Evolutionary conservation across 2,113 vertebrate genomes (phyloP), one percentile per base, ranked within the genome.

Genomic region (Chascanopsetta lugubris): DNA sequence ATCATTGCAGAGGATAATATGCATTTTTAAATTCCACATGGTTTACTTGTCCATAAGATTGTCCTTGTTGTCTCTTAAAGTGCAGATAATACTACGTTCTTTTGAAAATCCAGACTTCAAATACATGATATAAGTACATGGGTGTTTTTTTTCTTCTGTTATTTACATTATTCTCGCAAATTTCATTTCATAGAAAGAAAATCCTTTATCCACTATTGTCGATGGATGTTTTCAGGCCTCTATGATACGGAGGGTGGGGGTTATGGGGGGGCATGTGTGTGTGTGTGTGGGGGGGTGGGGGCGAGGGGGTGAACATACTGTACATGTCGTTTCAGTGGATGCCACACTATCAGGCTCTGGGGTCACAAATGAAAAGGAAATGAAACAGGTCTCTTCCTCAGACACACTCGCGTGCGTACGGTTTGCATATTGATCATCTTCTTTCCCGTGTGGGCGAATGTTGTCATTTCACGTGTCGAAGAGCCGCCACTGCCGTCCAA

Each of bases 41-140:
- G 69, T 72, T 75, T 36, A 72, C 72, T 17, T 40, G 47, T 84
- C 76, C 85, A 83, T 61, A 88, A n/a, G 91, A 92, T 91, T 92
- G 88, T 92, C 89, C 85, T 79, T 83, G 83, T 89, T 82, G 79
- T 76, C 78, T 88, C 65, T 77, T 93, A 93, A 93, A 93, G 90
- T 93, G 91, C 91, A 91, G 88, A 82, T 87, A 85, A 85, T 85
- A 87, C 85, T 86, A 87, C 68, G 54, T 38, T 5, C 71, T 78
- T 61, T n/a, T n/a, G n/a, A 82, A 63, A 86, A 87, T 90, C 73
- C 89, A 87, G 65, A 87, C 72, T 77, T 84, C 75, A 85, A 84
- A 87, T 72, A 88, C 77, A 85, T 72, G 73, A 84, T 87, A 82
- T 77, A 88, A n/a, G 83, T 73, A 87, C 84, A 82, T 75, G 72